Evolutionary conservation across 2,888 invertebrate species (phyloP).

Genomic region (Trichogramma dendrolimi): DNA sequence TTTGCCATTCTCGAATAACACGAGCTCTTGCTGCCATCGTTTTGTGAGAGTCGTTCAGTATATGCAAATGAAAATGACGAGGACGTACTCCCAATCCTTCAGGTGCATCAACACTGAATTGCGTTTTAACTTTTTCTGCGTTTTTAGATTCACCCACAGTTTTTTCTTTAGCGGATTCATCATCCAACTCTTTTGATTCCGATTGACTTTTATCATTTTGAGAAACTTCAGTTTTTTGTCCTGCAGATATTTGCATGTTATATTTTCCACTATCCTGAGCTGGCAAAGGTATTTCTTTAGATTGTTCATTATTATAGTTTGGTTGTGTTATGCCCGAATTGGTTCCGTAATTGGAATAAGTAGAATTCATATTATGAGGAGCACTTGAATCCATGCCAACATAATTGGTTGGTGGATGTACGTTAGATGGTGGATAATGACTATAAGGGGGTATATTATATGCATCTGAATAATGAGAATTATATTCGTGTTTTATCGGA

Average conservation of each 20-base stretch:
- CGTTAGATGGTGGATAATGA: no score
- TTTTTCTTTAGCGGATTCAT: conserved; percentile 33
- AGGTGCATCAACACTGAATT: conserved; percentile 44
- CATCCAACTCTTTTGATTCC: conserved; percentile 40
- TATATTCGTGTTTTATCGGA: no score
- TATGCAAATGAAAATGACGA: conserved; percentile 80
- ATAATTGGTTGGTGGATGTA: no score
- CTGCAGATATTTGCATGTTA: not conserved
- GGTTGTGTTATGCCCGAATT: no score
- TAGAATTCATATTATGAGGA: no score
- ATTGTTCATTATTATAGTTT: no score
- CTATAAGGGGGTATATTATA: no score
- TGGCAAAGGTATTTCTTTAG: no score
- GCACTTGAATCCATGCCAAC: no score
- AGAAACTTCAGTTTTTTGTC: not conserved
- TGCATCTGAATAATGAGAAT: no score
- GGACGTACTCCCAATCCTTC: conserved; percentile 54
- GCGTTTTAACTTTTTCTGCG: conserved; percentile 42
- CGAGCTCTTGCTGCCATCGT: conserved; percentile 81
- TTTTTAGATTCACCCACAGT: conserved; percentile 38
- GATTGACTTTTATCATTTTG: conserved; percentile 33
- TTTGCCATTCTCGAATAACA: conserved; percentile 82
- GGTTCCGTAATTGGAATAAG: no score
- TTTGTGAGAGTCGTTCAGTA: conserved; percentile 92
- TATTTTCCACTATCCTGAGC: conserved; percentile 6